A percentile compares a stretch with the other conserved stretches of the same genome.
Evolutionary conservation across 1,140 invertebrate genomes (phyloP).

Genomic region (Colletes gigas): DNA sequence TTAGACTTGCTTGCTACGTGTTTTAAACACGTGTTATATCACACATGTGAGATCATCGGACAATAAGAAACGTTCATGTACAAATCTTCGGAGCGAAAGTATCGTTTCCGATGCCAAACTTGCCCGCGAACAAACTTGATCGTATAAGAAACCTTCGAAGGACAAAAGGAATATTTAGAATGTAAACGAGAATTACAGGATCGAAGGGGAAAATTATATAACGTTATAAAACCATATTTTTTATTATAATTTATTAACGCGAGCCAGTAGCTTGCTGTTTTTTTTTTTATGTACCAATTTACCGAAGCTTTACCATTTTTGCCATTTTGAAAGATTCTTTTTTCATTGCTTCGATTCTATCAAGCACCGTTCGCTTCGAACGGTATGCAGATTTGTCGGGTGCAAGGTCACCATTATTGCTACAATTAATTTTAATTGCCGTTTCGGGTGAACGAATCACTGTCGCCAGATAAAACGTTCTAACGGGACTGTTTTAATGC

Average conservation of each 20-base stretch:
- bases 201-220: too few species aligned
- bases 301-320: too few species aligned
- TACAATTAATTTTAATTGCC: constrained; percentile 42
- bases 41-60: not conserved
- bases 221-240: too few species aligned
- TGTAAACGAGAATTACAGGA: too few species aligned
- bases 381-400: constrained; percentile 24
- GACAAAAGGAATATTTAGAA: too few species aligned
- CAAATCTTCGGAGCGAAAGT: not conserved
- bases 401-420: constrained; percentile 35
- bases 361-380: constrained; percentile 13
- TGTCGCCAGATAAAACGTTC: constrained; percentile 5
- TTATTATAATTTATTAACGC: too few species aligned
- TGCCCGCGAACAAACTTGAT: too few species aligned
- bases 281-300: too few species aligned
- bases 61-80: not conserved
- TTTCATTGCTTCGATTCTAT: not conserved
- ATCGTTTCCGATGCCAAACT: too few species aligned
- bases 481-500: not conserved
- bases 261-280: too few species aligned
- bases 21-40: not conserved
- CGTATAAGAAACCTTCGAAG: too few species aligned
- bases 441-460: constrained; percentile 28
- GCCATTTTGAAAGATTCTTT: not conserved
- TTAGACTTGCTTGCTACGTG: not conserved